Base-by-base conservation (phyloP, 1,140 invertebrate genomes). In the Philaenus spumarius region DNA sequence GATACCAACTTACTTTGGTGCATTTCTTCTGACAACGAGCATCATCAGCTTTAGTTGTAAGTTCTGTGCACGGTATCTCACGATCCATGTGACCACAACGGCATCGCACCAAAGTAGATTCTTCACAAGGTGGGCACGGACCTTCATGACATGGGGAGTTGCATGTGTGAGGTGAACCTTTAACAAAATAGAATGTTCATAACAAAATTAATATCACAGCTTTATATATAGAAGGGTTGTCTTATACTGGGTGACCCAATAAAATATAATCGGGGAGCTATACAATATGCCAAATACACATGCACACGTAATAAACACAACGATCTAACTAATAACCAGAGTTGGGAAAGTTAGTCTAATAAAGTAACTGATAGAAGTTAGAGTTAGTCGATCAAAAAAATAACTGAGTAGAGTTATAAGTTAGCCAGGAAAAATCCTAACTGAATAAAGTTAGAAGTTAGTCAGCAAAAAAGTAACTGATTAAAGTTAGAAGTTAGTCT, bases 71-170 rank as follows among this genome's bases (percentile, higher is more conserved):
- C 1, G 82, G 77, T 43, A 96, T 81, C 70, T 93, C 84, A 63
- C 87, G 87, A 55, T 85, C 83, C 75, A 87, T 88, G 66, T 85
- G 81, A n/a, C 90, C 90, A 73, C 96, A 98, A n/a, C 91, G 83
- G 69, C 96, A 98, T 52, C 81, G 82, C 0, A 95, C 80, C 1
- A 81, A 70, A 0, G 91, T 93, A 14, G 79, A 82, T 17, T 87
- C 80, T 14, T 83, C 79, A 67, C 96, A 98, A 0, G 83, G 79
- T 6, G 87, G 86, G 71, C 96, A 98, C 11, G 80, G 75, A 0
- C 87, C 90, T 68, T 78, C 72, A 67, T 98, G 95, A 72, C 95
- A 98, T 12, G 73, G 71, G 12, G 72, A 71, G 45, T 77, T 68
- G 71, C 95, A 98, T 0, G 65, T 72, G 70, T 97, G 95, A 26